Base-by-base conservation (phyloP, 2,888 invertebrate species). In the Archips crataeganus region DNA sequence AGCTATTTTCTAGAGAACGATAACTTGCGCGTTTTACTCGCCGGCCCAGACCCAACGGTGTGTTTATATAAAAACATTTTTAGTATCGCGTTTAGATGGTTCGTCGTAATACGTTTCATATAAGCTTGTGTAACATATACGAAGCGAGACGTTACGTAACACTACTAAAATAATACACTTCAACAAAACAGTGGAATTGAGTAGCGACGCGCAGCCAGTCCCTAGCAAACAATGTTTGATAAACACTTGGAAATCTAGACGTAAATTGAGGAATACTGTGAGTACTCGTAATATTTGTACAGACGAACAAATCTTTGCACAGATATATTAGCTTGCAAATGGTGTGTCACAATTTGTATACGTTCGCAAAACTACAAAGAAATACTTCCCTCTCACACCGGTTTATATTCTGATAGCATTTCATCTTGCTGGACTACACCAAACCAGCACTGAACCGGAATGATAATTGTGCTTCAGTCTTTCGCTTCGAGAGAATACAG, bases 1-100 rank as follows among this genome's bases (percentile, higher is more conserved):
- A 10, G 2, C 57, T 54, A 57, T 32, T 10, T 32, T 57, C 32
- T 32, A 23, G 32, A n/a, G 11, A 39, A n/a, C 36, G 9, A 36
- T 36, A 5, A 49, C 15, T 51, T 65, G 15, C 51, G 1, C 15
- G 4, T 65, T 49, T 51, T 9, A 64, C 51, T 11, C 32, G 34
- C 36, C 34, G 32, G 23, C 49, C 64, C 23, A 32, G 60, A 36
- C 23, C 60, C n/a, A 60, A 36, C 63, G 47, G 45, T 5, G 32
- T 65, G 65, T 65, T 65, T 65, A 65, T 51, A 36, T 51, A 51
- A 36, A 65, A 65, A 15, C 65, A 65, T 65, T 65, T 65, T 51
- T 65, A 65, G 51, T 51, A 51, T 49, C 49, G 45, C 36, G 65
- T 65, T 65, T 51, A 23, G 64, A 64, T 15, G 23, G 64, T 49